phyloP scores from a whole-genome alignment of 2,888 invertebrate genomes.

The Caenorhabditis sulstoni region DNA sequence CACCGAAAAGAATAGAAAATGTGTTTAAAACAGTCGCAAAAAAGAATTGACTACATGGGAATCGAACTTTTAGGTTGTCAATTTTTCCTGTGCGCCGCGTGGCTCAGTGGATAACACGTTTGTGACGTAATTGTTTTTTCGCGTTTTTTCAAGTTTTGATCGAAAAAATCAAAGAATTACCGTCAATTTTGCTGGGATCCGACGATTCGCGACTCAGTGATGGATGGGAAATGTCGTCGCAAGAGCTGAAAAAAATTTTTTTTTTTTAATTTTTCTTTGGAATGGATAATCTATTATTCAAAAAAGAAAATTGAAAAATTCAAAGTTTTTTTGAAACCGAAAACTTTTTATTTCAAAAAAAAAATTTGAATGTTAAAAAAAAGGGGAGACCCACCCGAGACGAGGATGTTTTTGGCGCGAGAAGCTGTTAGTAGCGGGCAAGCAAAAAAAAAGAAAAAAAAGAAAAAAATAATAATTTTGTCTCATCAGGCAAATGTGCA shows the following conservation, averaged over 20 bases:
- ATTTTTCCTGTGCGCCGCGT: too few species aligned
- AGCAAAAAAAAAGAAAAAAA: background rate
- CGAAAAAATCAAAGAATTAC: constrained; percentile 5
- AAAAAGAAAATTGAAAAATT: too few species aligned
- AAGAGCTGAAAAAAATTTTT: constrained; percentile 71
- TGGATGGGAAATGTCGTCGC: constrained; percentile 74
- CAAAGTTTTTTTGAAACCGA: too few species aligned
- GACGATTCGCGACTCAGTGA: constrained; percentile 73
- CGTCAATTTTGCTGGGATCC: constrained; percentile 63
- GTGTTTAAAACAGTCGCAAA: background rate
- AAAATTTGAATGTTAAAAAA: too few species aligned
- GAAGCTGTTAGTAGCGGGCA: background rate
- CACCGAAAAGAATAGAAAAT: background rate
- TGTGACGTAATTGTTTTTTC: background rate
- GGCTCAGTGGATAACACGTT: too few species aligned
- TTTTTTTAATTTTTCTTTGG: background rate
- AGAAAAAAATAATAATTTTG: background rate
- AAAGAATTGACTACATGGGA: background rate
- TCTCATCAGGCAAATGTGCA: constrained; percentile 1
- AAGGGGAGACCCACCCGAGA: too few species aligned
- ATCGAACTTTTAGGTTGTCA: too few species aligned
- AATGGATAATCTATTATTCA: background rate
- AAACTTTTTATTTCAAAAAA: too few species aligned
- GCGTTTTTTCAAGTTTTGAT: background rate
- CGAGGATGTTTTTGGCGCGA: background rate